Evolutionary conservation across 1,140 invertebrate genomes (phyloP).

Genomic region (Planococcus citri): DNA sequence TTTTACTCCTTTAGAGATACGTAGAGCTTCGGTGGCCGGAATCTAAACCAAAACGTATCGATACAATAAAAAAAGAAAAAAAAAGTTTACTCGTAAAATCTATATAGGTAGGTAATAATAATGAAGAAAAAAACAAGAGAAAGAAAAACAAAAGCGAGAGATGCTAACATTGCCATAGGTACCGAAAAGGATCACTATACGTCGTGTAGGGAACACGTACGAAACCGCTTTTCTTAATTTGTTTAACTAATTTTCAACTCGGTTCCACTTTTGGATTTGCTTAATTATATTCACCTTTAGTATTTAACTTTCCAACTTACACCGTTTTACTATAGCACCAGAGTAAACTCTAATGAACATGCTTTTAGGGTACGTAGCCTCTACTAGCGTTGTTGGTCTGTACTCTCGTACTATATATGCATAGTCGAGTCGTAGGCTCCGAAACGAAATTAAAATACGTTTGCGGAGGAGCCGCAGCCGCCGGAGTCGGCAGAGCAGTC

Average conservation of each 20-base stretch:
- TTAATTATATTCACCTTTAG: constrained; percentile 8
- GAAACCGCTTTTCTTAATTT: not conserved
- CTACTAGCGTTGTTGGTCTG: no score
- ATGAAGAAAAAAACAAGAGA: no score
- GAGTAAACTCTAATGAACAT: not conserved
- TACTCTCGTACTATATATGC: no score
- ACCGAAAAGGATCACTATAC: not conserved
- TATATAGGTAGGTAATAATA: no score
- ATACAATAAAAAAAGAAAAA: no score
- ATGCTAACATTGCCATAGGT: no score
- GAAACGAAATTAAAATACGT: constrained; percentile 3
- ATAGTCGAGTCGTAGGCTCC: not conserved
- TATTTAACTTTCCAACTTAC: not conserved
- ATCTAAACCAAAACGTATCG: no score
- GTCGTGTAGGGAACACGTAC: not conserved
- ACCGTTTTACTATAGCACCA: not conserved
- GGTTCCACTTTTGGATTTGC: not conserved
- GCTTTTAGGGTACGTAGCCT: not conserved
- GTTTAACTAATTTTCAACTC: constrained; percentile 4
- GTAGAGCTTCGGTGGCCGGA: no score
- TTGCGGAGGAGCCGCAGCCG: no score
- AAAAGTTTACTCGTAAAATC: no score
- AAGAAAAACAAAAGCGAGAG: no score
- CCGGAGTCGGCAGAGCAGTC: not conserved
- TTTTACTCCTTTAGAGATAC: no score